Conservation (phyloP, 2,888 invertebrate species). For the Achlya flavicornis region DNA sequence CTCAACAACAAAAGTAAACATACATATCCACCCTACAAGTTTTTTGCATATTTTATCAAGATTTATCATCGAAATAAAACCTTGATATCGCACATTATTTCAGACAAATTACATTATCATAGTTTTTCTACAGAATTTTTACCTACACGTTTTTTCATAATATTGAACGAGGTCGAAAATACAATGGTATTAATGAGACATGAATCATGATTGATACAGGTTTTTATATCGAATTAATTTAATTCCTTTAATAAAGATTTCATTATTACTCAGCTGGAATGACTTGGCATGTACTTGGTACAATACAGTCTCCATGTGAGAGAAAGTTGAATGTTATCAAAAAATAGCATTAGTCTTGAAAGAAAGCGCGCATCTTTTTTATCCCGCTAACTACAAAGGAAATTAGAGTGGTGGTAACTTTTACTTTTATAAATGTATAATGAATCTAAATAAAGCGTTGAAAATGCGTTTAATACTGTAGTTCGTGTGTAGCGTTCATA, state of each 20-base stretch:
- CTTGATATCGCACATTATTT: neutral
- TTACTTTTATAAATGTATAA: conserved; percentile 32
- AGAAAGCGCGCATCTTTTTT: conserved; percentile 6
- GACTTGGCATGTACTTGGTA: neutral
- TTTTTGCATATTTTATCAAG: neutral
- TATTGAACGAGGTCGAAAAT: neutral
- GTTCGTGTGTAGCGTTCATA: conserved; percentile 21
- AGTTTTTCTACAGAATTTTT: neutral
- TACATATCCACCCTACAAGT: neutral
- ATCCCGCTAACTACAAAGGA: conserved; percentile 16
- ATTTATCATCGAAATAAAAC: neutral
- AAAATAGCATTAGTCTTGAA: conserved; percentile 2
- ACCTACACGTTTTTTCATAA: neutral
- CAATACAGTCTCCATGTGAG: neutral
- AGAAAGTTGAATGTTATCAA: conserved; percentile 4
- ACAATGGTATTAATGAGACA: conserved; percentile 1
- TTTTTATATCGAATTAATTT: neutral
- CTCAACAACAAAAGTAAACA: too few relatives aligned
- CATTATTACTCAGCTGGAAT: neutral
- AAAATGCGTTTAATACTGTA: conserved; percentile 11
- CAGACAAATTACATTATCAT: neutral
- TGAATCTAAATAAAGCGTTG: conserved; percentile 10
- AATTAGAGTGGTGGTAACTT: conserved; percentile 22
- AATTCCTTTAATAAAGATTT: neutral
- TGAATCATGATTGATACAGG: neutral